These are phyloP conservation scores for Drosophila neutralis DNA, from an alignment of 2,888 invertebrate species.

Conservation along the genomic window DNA sequence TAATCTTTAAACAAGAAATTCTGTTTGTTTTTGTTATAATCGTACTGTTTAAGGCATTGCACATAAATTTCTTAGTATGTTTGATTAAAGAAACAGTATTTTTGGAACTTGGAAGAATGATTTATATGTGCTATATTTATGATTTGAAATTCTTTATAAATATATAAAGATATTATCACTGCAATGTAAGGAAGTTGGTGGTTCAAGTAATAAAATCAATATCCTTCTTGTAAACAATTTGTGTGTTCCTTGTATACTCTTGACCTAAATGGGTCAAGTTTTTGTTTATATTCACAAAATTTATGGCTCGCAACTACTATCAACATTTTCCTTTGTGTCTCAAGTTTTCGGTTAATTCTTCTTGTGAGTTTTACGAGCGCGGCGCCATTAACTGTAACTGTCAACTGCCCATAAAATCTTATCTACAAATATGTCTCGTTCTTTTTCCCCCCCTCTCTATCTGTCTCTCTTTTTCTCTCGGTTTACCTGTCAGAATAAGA, in stretches of 20 bases:
- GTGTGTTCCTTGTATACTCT: background rate
- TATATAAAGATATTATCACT: background rate
- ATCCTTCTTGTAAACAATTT: conserved; percentile 13
- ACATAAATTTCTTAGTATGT: background rate
- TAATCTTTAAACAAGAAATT: background rate
- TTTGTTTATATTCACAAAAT: conserved; percentile 60
- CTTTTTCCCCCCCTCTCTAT: background rate
- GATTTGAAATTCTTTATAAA: background rate
- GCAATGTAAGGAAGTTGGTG: background rate
- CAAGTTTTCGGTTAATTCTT: conserved; percentile 56
- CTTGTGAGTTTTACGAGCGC: conserved; percentile 66
- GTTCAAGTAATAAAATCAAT: background rate
- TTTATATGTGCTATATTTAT: background rate
- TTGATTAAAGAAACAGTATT: background rate
- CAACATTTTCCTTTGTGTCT: conserved; percentile 38
- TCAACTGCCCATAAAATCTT: conserved; percentile 73
- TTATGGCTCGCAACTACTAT: conserved; percentile 47
- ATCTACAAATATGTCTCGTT: conserved; percentile 52
- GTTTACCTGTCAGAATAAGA: conserved; percentile 17
- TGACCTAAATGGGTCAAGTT: conserved; percentile 69
- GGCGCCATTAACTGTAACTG: conserved; percentile 74
- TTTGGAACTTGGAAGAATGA: background rate
- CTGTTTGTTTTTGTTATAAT: background rate
- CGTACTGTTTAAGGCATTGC: background rate
- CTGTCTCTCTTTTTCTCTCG: background rate